These are phyloP conservation scores for Vulpes lagopus DNA, from an alignment of 2,113 vertebrate species.

Conservation along the genomic window DNA sequence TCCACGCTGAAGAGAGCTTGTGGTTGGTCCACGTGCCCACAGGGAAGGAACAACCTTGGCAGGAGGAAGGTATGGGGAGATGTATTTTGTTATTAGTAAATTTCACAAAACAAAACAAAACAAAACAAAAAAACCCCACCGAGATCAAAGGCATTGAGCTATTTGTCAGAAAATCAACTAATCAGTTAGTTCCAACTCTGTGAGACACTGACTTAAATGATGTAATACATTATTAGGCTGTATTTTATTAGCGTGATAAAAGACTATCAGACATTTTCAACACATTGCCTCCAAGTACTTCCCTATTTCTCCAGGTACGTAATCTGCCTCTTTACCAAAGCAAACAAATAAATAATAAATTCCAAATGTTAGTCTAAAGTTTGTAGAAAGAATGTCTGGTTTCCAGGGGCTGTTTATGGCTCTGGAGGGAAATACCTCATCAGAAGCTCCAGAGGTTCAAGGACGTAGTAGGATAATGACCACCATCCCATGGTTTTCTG, in stretches of 20 bases:
- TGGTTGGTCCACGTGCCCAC: background rate
- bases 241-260: conserved; percentile 23
- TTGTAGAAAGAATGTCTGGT: background rate
- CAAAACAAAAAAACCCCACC: background rate
- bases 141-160: background rate
- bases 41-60: background rate
- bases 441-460: background rate
- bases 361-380: background rate
- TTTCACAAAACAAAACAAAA: background rate
- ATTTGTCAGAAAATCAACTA: background rate
- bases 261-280: conserved; percentile 19
- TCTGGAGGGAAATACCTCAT: background rate
- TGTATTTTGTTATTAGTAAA: background rate
- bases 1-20: background rate
- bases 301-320: background rate
- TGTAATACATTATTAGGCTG: background rate
- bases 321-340: background rate
- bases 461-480: background rate
- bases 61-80: background rate
- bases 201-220: background rate
- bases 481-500: background rate
- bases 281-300: background rate
- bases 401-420: background rate
- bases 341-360: background rate
- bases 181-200: background rate